Conservation (phyloP, 2,888 invertebrate genomes). For the Ennomos fuscantarius region DNA sequence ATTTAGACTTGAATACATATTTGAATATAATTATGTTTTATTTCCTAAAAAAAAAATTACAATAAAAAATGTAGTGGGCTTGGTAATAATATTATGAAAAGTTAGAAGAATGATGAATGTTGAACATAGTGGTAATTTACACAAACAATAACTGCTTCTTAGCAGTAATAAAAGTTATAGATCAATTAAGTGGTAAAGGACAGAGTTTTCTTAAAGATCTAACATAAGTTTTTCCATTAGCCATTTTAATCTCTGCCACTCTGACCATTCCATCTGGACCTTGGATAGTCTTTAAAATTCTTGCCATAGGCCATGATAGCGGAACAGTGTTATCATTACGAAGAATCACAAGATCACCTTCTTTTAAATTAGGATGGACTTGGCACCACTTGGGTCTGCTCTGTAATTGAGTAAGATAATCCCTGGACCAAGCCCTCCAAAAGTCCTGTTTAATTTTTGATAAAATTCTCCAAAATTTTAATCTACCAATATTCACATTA, state of each 20-base stretch:
- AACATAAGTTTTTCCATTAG: conserved; percentile 5
- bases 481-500: conserved; percentile 4
- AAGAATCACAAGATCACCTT: conserved; percentile 9
- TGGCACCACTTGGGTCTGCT: conserved; percentile 24
- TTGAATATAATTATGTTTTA: too few species aligned
- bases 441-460: conserved; percentile 22
- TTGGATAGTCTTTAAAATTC: conserved; percentile 19
- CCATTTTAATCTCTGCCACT: conserved; percentile 19
- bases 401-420: conserved; percentile 17
- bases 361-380: conserved; percentile 14
- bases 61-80: too few species aligned
- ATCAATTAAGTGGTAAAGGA: too few species aligned
- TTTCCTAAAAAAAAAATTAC: too few species aligned
- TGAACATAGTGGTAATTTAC: too few species aligned
- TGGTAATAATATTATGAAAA: too few species aligned
- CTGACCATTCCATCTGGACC: conserved; percentile 20
- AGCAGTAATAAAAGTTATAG: too few species aligned
- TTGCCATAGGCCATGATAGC: conserved; percentile 11
- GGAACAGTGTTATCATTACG: too few species aligned
- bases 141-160: too few species aligned
- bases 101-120: too few species aligned
- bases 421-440: conserved; percentile 13
- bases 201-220: too few species aligned
- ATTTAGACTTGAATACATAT: too few species aligned
- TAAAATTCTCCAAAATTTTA: conserved; percentile 19